These are phyloP conservation scores for Callionymus lyra DNA, from an alignment of 2,113 vertebrate genomes.

Conservation along the genomic window DNA sequence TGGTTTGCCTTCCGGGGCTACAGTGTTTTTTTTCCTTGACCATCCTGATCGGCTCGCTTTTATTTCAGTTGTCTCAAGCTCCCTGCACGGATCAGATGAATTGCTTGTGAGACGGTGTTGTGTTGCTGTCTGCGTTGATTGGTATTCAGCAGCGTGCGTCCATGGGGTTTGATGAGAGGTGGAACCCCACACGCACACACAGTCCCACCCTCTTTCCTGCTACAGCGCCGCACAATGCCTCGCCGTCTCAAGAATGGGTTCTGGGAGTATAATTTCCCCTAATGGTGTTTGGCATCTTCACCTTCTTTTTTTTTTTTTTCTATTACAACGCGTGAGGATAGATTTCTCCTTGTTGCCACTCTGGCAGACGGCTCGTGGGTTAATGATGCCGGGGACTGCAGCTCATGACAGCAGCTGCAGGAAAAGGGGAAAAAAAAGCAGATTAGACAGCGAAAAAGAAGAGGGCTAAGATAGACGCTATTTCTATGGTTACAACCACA, in stretches of 20 bases:
- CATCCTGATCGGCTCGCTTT: background rate
- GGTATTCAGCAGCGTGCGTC: conserved; percentile 58
- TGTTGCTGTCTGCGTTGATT: conserved; percentile 48
- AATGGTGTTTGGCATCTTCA: conserved; percentile 47
- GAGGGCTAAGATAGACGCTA: conserved; percentile 54
- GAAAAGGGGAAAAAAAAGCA: conserved; percentile 34
- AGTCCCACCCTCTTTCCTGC: conserved; percentile 40
- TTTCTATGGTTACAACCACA: conserved; percentile 67
- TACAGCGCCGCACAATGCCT: conserved; percentile 40
- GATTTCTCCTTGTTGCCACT: conserved; percentile 26
- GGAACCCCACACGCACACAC: conserved; percentile 44
- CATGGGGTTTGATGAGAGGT: conserved; percentile 49
- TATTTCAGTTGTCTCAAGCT: background rate
- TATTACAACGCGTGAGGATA: conserved; percentile 30
- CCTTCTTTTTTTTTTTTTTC: too few relatives aligned
- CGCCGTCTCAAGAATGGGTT: conserved; percentile 33
- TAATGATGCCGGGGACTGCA: conserved; percentile 51
- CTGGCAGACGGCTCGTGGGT: conserved; percentile 35
- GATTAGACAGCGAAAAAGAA: conserved; percentile 49
- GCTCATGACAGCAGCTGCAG: conserved; percentile 41
- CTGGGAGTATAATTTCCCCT: conserved; percentile 40
- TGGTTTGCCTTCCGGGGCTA: conserved; percentile 22
- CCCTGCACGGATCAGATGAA: conserved; percentile 29
- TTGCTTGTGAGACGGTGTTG: conserved; percentile 27
- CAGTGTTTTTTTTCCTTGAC: conserved; percentile 23